Conservation (phyloP, 2,888 invertebrate genomes). For the Eristalinus sepulchralis region DNA sequence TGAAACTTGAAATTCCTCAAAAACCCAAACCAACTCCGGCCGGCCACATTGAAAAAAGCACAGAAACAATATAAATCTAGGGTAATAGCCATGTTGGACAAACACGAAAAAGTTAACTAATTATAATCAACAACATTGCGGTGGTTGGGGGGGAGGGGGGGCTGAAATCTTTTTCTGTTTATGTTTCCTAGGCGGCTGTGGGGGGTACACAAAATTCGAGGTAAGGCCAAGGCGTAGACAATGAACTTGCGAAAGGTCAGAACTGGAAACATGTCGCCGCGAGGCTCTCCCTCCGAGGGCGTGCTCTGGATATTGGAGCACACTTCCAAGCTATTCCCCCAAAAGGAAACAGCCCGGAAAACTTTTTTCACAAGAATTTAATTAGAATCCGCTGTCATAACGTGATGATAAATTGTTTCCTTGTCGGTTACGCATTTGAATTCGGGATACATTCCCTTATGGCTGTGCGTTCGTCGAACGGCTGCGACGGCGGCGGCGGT, state of each 20-base stretch:
- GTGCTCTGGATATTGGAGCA: not conserved
- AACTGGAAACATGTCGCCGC: slow-evolving; percentile 11
- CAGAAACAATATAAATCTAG: not conserved
- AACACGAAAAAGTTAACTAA: slow-evolving; percentile 18
- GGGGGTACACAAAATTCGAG: not conserved
- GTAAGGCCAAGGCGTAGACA: not conserved
- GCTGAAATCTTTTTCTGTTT: slow-evolving; percentile 21
- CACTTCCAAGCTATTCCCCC: not conserved
- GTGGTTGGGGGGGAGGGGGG: too few relatives aligned
- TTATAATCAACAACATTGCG: slow-evolving; percentile 23
- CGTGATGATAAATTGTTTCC: slow-evolving; percentile 64
- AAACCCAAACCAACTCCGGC: not conserved
- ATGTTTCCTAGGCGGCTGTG: not conserved
- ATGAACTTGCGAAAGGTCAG: slow-evolving; percentile 39
- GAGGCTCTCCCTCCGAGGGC: not conserved
- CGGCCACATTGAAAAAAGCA: not conserved
- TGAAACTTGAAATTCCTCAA: not conserved
- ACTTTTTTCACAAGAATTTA: slow-evolving; percentile 54
- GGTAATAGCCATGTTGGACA: slow-evolving; percentile 1
- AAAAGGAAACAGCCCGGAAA: slow-evolving; percentile 17
- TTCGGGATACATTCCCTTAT: slow-evolving; percentile 38
- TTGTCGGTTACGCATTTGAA: slow-evolving; percentile 41
- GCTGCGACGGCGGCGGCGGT: too few relatives aligned
- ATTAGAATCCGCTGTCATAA: slow-evolving; percentile 66
- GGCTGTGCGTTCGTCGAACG: not conserved